These are phyloP conservation scores for Patiria pectinifera DNA, from an alignment of 53 echinoderm and acorn worm species.

Conservation along the genomic window DNA sequence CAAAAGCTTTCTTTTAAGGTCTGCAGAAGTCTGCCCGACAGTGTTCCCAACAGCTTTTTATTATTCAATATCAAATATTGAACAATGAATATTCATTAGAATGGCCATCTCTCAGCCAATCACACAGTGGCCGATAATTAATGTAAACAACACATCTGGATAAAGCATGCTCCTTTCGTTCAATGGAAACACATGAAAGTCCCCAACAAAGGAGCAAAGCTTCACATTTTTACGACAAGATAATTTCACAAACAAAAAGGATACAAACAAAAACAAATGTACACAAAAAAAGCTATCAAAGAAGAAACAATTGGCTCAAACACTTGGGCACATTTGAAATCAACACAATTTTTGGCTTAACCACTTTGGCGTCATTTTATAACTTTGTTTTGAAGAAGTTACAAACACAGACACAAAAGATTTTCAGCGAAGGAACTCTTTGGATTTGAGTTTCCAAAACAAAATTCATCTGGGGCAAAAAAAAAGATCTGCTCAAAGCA, in stretches of 20 bases:
- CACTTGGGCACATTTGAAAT: not conserved
- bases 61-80: constrained; percentile 14
- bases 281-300: not conserved
- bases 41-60: not conserved
- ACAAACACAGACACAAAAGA: not conserved
- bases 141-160: too few species aligned
- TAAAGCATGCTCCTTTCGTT: not conserved
- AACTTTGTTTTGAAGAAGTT: not conserved
- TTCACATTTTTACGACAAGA: not conserved
- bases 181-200: not conserved
- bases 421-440: not conserved
- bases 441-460: not conserved
- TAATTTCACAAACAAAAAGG: too few species aligned
- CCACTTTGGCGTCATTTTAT: not conserved
- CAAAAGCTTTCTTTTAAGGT: not conserved
- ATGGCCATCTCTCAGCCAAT: not conserved
- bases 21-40: not conserved
- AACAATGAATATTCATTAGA: not conserved
- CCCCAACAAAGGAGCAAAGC: not conserved
- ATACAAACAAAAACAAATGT: not conserved
- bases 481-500: not conserved
- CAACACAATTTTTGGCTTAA: not conserved
- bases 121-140: not conserved
- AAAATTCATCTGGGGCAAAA: not conserved
- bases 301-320: not conserved